These are phyloP conservation scores for Benitochromis conjunctus DNA, from an alignment of 2,113 vertebrate genomes.

Conservation along the genomic window DNA sequence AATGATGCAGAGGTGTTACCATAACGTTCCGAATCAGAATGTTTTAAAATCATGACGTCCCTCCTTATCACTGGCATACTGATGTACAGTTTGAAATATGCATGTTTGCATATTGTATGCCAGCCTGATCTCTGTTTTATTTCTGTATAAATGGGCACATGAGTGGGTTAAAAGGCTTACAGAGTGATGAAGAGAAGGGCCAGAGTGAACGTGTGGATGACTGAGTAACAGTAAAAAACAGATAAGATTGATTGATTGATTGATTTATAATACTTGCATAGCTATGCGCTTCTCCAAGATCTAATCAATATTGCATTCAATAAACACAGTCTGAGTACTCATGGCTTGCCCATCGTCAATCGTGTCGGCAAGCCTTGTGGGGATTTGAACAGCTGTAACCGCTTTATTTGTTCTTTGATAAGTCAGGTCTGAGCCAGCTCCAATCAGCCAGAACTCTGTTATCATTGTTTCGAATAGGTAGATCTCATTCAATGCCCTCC, in stretches of 20 bases:
- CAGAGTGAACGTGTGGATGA: neutral
- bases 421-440: no score
- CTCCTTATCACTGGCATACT: neutral
- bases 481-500: no score
- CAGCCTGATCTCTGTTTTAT: neutral
- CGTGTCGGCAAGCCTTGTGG: no score
- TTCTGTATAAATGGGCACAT: neutral
- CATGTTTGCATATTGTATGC: neutral
- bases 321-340: no score
- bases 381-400: no score
- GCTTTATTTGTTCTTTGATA: no score
- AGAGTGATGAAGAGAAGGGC: neutral
- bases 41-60: neutral
- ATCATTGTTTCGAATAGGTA: no score
- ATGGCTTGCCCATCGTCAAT: no score
- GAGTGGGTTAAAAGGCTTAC: neutral
- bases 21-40: neutral
- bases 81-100: neutral
- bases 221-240: neutral
- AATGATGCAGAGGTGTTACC: constrained; percentile 33
- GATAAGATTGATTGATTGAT: neutral
- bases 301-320: no score
- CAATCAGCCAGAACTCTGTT: no score
- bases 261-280: no score
- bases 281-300: no score